Base-by-base conservation (phyloP, 2,113 vertebrate species). In the Theropithecus gelada region DNA sequence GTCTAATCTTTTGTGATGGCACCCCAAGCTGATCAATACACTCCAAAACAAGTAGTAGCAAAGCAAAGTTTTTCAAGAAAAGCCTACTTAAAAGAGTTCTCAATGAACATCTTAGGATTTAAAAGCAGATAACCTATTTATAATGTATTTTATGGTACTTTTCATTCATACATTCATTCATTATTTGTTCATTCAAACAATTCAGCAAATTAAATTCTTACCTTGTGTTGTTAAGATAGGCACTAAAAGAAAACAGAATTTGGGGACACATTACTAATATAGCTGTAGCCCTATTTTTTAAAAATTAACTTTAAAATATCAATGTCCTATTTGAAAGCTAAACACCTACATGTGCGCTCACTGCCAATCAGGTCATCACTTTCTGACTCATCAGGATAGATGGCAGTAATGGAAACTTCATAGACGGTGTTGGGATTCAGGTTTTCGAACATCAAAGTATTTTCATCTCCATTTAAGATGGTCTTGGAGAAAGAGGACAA, bases 341-440 rank as follows among this genome's bases (percentile, higher is more conserved):
- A 94, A 97, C 85, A 98, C 99, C 99, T 99, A 99, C 99, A 4
- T 96, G 99, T 99, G 52, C 99, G 98, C 96, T 99, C 99, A 70
- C 93, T 98, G 76, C 99, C 99, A 93, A 99, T 99, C 90, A 99
- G 98, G 83, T 99, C 99, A 96, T 99, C 99, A 2, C 99, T 99
- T 98, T 99, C 99, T 0, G 99, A 99, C 94, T 99, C 99, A 95
- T 99, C 99, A 0, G 99, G 99, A 98, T 99, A 99, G 98, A 99
- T 99, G 96, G 99, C 99, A 5, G 99, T 99, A 55, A 99, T 98
- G 0, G 99, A 99, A 89, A 99, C 98, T 2, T 99, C 98, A 96
- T 99, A 99, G 3, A 98, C 97, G 0, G 99, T 99, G 97, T 99
- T 99, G 2, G 99, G 99, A 82, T 99, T 99, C 98, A 99, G 86